Conservation (phyloP, 2,113 vertebrate species). For the Anoplopoma fimbria region DNA sequence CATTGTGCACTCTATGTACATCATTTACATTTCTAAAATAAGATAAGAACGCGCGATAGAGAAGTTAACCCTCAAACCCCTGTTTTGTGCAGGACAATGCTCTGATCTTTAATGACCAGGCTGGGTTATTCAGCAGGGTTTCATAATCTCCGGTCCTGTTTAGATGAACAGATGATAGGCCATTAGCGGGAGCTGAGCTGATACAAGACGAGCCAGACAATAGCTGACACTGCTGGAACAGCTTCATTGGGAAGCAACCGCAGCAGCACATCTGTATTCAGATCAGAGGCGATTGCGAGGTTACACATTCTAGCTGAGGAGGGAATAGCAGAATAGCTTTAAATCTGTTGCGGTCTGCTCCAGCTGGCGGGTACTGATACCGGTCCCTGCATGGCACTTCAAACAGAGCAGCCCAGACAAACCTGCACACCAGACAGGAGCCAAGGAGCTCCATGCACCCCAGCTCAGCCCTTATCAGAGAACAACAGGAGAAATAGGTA, state of each 20-base stretch:
- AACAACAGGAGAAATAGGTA: constrained; percentile 69
- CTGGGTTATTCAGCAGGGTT: constrained; percentile 47
- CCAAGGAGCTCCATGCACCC: constrained; percentile 17
- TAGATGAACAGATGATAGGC: constrained; percentile 55
- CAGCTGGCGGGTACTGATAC: constrained; percentile 77
- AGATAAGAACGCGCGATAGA: constrained; percentile 65
- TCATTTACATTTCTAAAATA: constrained; percentile 71
- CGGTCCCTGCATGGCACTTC: constrained; percentile 61
- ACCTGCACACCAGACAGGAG: constrained; percentile 44
- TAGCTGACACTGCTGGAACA: constrained; percentile 58
- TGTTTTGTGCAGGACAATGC: constrained; percentile 59
- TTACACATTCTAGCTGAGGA: constrained; percentile 55
- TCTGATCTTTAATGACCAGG: constrained; percentile 61
- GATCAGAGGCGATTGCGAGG: constrained; percentile 47
- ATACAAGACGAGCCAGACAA: constrained; percentile 69
- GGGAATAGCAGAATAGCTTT: constrained; percentile 46
- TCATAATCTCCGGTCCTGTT: constrained; percentile 50
- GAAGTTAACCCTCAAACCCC: constrained; percentile 67
- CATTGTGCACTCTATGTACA: constrained; percentile 35
- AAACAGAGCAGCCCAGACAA: constrained; percentile 62
- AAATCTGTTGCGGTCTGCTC: constrained; percentile 47
- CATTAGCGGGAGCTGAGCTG: constrained; percentile 61
- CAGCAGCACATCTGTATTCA: constrained; percentile 59
- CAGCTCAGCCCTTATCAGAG: constrained; percentile 76
- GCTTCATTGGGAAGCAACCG: constrained; percentile 66